Evolutionary conservation across 2,797 vertebrate species (phyloP).

Genomic region (Sebastes vulpes): DNA sequence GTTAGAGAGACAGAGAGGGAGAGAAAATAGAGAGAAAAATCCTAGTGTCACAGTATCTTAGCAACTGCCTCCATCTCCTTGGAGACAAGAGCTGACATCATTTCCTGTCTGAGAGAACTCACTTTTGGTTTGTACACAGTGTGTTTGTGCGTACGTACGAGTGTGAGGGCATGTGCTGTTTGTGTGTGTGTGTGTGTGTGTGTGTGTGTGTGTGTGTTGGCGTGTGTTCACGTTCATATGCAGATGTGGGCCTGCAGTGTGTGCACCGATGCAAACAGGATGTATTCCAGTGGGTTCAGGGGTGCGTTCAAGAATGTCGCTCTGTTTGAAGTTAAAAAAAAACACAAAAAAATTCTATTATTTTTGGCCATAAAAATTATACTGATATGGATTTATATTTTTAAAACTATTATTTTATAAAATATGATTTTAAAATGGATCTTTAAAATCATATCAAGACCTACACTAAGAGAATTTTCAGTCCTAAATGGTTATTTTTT

Average conservation of each 20-base stretch:
- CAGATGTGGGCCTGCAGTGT: slow-evolving; percentile 46
- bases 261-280: slow-evolving; percentile 33
- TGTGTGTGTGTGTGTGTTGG: slow-evolving; percentile 37
- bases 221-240: slow-evolving; percentile 48
- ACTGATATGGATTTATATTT: not conserved
- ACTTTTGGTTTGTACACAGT: slow-evolving; percentile 81
- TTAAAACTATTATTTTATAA: not conserved
- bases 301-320: not conserved
- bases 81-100: slow-evolving; percentile 88
- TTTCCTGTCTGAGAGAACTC: slow-evolving; percentile 85
- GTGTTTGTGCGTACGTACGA: slow-evolving; percentile 53
- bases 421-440: not conserved
- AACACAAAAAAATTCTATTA: fast-evolving
- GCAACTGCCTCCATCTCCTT: slow-evolving; percentile 89
- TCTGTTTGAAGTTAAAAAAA: not conserved
- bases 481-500: not conserved
- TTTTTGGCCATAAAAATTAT: not conserved
- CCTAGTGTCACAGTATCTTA: slow-evolving; percentile 89
- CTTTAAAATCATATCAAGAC: not conserved
- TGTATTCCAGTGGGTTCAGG: not conserved
- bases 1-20: slow-evolving; percentile 51
- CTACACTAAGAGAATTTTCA: not conserved
- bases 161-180: slow-evolving; percentile 37
- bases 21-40: slow-evolving; percentile 80
- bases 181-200: slow-evolving; percentile 41